A percentile compares a stretch with the other conserved stretches of the same genome.
These are phyloP conservation scores for Cristatella mucedo DNA, from an alignment of 2,888 invertebrate species.

Conservation along the genomic window DNA sequence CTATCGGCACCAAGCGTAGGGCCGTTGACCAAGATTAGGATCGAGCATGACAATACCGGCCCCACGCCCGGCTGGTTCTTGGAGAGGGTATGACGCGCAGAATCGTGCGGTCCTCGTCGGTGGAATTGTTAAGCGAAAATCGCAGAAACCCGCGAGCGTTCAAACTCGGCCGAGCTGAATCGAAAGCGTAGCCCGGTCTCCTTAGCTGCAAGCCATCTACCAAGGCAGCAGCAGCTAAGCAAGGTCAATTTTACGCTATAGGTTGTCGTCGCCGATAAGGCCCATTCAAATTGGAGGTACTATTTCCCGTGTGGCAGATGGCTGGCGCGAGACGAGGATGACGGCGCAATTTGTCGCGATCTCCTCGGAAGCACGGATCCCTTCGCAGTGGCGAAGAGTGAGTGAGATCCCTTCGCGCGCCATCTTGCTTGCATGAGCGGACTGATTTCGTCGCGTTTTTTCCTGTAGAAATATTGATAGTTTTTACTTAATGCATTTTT, in stretches of 20 bases:
- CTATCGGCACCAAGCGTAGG: constrained; percentile 33
- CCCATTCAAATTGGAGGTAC: constrained; percentile 34
- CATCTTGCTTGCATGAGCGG: too few species aligned
- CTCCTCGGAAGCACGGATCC: constrained; percentile 32
- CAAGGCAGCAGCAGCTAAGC: too few species aligned
- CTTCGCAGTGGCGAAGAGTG: constrained; percentile 30
- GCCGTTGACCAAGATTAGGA: constrained; percentile 28
- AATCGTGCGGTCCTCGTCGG: too few species aligned
- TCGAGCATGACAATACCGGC: constrained; percentile 37
- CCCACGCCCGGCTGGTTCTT: constrained; percentile 35
- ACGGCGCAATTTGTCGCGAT: constrained; percentile 29
- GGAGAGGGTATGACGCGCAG: too few species aligned
- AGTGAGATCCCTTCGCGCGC: neutral
- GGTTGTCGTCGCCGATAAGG: constrained; percentile 35
- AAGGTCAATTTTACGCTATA: constrained; percentile 15
- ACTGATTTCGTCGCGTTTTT: too few species aligned
- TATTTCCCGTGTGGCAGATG: constrained; percentile 37
- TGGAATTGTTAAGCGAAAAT: constrained; percentile 3
- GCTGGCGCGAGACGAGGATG: constrained; percentile 35
- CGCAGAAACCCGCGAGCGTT: constrained; percentile 8
- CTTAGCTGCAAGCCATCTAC: neutral
- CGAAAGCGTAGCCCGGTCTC: neutral
- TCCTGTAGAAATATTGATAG: too few species aligned
- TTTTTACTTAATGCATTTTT: too few species aligned
- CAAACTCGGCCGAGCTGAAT: too few species aligned